Base-by-base conservation (phyloP, 2,113 vertebrate genomes). In the Charadrius vociferus region DNA sequence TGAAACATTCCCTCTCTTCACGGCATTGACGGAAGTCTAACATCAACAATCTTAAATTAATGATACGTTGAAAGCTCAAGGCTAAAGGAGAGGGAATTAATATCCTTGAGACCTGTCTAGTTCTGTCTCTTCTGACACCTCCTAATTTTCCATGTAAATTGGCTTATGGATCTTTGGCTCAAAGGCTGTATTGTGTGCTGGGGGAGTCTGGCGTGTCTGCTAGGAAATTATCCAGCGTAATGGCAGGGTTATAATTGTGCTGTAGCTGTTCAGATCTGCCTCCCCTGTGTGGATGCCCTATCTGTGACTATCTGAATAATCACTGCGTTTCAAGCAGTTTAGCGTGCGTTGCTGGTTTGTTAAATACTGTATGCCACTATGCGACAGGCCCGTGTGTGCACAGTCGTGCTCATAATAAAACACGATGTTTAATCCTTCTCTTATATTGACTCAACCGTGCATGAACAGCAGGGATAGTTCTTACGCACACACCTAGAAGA, bases 111-210 rank as follows among this genome's bases (percentile, higher is more conserved):
- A 95, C 80, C 86, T 95, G 91, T 92, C 88, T 96, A 34, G 77
- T 81, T 96, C 81, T 93, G 91, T 70, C 21, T 97, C 58, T 95
- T 92, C 70, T 91, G 83, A 94, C 93, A 94, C 91, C 88, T 95
- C 94, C 92, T 96, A 92, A 97, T 96, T 96, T 95, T 75, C 86
- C 83, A 93, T 97, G 93, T 87, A 96, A 95, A 95, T 95, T 97
- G 81, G 52, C 70, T 81, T 95, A 85, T 87, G 81, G 84, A 81
- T 92, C 79, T 81, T 90, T 93, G 88, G 88, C 83, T 95, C 61
- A 81, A 49, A 84, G 95, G 91, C 88, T 85, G 77, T 22, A 75
- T 34, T 92, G 77, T 91, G 81, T 81, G 68, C 90, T 75, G 68
- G 80, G 88, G 90, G 80, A 93, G 72, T 19, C 90, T 95, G 88